Conservation (phyloP, 2,888 invertebrate genomes). For the Pachymerium ferrugineum region DNA sequence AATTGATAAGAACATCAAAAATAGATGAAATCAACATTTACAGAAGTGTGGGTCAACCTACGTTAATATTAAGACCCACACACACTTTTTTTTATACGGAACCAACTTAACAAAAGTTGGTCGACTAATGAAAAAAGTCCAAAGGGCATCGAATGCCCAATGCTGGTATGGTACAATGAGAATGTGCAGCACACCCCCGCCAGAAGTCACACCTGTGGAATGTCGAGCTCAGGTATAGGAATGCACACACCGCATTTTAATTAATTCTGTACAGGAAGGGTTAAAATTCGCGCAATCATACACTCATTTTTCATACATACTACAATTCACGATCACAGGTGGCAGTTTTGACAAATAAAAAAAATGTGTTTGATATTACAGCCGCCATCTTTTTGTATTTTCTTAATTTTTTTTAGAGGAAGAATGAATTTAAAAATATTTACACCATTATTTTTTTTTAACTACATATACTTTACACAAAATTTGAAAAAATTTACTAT, state of each 20-base stretch:
- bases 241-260: slow-evolving; percentile 18
- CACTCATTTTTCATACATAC: slow-evolving; percentile 13
- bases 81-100: neutral
- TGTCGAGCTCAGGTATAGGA: slow-evolving; percentile 14
- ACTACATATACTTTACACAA: slow-evolving; percentile 11
- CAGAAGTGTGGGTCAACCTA: slow-evolving; percentile 31
- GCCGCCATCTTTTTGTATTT: neutral
- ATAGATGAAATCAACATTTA: slow-evolving; percentile 33
- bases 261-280: slow-evolving; percentile 12
- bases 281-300: slow-evolving; percentile 10
- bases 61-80: slow-evolving; percentile 10
- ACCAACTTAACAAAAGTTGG: slow-evolving; percentile 28
- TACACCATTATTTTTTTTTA: neutral
- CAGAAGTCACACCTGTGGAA: slow-evolving; percentile 7
- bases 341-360: neutral
- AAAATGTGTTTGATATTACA: neutral
- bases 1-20: slow-evolving; percentile 33
- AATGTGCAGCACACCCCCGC: slow-evolving; percentile 12
- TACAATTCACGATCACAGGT: slow-evolving; percentile 15
- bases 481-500: slow-evolving; percentile 4
- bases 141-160: neutral
- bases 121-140: neutral
- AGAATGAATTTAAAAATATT: neutral
- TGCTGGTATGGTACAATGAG: slow-evolving; percentile 29
- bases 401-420: neutral